Conservation (phyloP, 1,140 invertebrate genomes). For the Venturia canescens region DNA sequence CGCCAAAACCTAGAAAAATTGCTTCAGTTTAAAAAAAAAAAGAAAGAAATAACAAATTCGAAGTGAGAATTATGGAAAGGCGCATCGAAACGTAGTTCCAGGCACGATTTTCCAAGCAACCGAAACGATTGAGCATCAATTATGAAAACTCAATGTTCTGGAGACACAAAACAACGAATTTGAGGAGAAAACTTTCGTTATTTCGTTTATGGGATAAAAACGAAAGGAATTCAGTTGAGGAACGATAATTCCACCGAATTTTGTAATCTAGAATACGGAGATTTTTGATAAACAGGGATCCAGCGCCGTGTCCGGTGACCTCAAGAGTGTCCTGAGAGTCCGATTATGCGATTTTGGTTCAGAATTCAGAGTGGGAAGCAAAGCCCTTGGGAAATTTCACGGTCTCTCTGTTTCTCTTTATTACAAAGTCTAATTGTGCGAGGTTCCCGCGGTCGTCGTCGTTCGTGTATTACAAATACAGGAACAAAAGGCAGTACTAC, state of each 20-base stretch:
- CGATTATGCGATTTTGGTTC: slow-evolving; percentile 6
- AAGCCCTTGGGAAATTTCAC: slow-evolving; percentile 16
- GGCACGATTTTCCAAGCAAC: neutral
- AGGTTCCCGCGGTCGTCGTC: neutral
- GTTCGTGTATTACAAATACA: slow-evolving; percentile 17
- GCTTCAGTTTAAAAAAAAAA: too few species aligned
- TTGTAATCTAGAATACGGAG: slow-evolving; percentile 8
- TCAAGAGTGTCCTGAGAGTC: neutral
- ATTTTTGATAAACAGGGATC: neutral
- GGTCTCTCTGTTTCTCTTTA: slow-evolving; percentile 10
- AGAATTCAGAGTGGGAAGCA: neutral
- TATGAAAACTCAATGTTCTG: neutral
- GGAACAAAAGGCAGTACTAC: too few species aligned
- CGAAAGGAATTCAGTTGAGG: too few species aligned
- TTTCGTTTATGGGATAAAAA: too few species aligned
- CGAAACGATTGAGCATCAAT: neutral
- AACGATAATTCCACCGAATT: neutral
- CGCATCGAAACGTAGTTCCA: too few species aligned
- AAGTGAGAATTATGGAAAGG: too few species aligned
- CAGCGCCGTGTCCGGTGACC: neutral
- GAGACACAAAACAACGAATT: neutral
- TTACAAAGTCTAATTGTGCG: slow-evolving; percentile 14
- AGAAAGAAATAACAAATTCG: too few species aligned
- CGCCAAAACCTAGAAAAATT: too few species aligned
- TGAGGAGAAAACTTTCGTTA: neutral